Base-by-base conservation (phyloP, 2,797 vertebrate genomes). In the Labeo calbasu region DNA sequence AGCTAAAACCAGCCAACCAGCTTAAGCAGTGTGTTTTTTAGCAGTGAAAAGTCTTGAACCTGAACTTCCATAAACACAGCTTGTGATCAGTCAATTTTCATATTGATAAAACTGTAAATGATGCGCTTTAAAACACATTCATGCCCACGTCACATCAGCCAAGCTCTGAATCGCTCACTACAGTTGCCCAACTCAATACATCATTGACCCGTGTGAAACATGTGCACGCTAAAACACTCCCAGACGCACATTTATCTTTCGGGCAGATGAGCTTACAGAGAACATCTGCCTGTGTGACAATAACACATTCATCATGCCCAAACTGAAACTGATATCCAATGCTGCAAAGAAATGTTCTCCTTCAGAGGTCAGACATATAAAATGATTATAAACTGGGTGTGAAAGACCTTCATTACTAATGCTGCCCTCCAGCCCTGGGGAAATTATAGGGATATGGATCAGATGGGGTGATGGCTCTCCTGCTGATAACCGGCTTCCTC, bases 271-370 rank as follows among this genome's bases (percentile, higher is more conserved):
- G 71, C 48, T 76, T 76, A 76, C 48, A 32, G 17, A 69, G 32
- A 83, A 77, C 81, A 77, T 83, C 81, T 83, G 81, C 81, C 71
- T 77, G 17, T 59, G 71, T 78, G 25, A 71, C 65, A 70, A 78
- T 36, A 84, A 70, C 53, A 83, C 51, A 78, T 78, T 61, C 61
- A 78, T 84, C 82, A 70, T 55, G 36, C 25, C 40, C 12, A 55
- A 32, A 69, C 61, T 32, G 53, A 59, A 71, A 63, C 75, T 69
- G 36, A 69, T 77, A 51, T 59, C 23, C 17, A 13, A 50, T 3
- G 0, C 65, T 59, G 65, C 43, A 48, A n/a, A 48, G 61, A 78
- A 78, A 43, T 17, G 8, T 2, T 69, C 13, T 76, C 10, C 53
- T 61, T 70, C 40, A 71, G 75, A 68, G 55, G 75, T 61, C 63